Percentiles rank a stretch among this genome's conserved stretches.
Conservation (phyloP, 2,888 invertebrate species). For the Drosophila flavopinicola region DNA sequence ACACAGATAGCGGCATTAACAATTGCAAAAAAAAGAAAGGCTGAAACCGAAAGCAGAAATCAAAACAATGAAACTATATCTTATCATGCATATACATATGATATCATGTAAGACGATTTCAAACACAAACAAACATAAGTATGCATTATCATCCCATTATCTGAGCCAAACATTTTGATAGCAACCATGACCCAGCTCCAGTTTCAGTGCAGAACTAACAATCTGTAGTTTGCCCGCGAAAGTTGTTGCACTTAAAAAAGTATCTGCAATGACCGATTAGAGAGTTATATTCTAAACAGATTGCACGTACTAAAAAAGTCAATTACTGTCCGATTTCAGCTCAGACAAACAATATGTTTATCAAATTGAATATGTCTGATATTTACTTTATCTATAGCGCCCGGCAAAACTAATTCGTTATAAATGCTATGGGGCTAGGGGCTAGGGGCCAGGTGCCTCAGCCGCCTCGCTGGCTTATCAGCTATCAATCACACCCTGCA, state of each 20-base stretch:
- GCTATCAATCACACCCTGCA: constrained; percentile 55
- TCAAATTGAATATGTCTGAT: constrained; percentile 15
- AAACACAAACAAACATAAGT: constrained; percentile 10
- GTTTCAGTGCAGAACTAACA: constrained; percentile 32
- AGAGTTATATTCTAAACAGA: constrained; percentile 10
- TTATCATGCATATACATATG: constrained; percentile 63
- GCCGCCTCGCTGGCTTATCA: constrained; percentile 33
- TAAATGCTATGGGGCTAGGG: constrained; percentile 32
- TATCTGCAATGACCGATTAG: constrained; percentile 64
- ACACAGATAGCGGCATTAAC: constrained; percentile 37
- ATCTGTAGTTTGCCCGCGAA: constrained; percentile 34
- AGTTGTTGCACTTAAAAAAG: constrained; percentile 36
- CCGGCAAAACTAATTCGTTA: constrained; percentile 21
- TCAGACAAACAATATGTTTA: constrained; percentile 33
- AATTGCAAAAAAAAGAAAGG: constrained; percentile 41
- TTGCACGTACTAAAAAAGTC: not conserved
- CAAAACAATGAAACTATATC: constrained; percentile 60
- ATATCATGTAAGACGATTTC: constrained; percentile 67
- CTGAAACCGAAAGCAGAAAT: constrained; percentile 27
- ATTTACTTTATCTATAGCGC: constrained; percentile 17
- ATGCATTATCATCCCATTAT: constrained; percentile 69
- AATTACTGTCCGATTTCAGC: constrained; percentile 7
- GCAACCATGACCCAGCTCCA: constrained; percentile 67
- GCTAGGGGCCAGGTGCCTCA: constrained; percentile 43
- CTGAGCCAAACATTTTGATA: constrained; percentile 60